phyloP scores from a whole-genome alignment of 2,113 vertebrate species.

The Dinomys branickii region DNA sequence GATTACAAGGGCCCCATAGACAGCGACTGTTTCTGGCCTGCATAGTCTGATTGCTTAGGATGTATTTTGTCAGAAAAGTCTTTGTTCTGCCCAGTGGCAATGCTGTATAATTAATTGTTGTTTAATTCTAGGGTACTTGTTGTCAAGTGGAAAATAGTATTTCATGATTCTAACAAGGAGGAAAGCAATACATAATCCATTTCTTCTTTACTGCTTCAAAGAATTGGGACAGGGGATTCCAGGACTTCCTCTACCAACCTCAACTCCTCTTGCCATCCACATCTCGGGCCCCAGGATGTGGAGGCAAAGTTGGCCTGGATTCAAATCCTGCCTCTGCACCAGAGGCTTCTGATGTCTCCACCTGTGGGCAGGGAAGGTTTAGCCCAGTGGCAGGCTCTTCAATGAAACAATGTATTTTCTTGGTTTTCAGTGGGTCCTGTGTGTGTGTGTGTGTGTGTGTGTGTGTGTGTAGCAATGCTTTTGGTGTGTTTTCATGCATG shows the following conservation, averaged over 20 bases:
- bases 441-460: not conserved
- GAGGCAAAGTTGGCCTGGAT: not conserved
- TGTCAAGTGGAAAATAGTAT: not conserved
- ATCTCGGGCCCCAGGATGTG: not conserved
- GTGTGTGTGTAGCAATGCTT: not conserved
- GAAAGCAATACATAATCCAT: not conserved
- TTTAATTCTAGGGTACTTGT: not conserved
- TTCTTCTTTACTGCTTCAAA: conserved; percentile 13
- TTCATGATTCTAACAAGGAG: not conserved
- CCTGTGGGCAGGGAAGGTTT: not conserved
- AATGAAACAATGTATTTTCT: not conserved
- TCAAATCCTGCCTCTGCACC: not conserved
- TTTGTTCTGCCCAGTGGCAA: not conserved
- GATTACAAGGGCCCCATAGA: not conserved
- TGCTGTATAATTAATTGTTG: not conserved
- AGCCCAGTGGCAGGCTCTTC: not conserved
- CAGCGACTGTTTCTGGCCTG: not conserved
- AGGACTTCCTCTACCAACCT: not conserved
- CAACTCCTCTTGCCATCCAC: not conserved
- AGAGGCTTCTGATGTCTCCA: not conserved
- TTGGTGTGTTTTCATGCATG: not conserved
- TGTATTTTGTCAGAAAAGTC: not conserved
- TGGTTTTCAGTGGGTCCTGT: not conserved
- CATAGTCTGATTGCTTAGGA: conserved; percentile 2
- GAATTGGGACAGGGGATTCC: not conserved